A percentile compares a stretch with the other conserved stretches of the same genome.
Conservation (phyloP, 2,797 vertebrate genomes). For the Chelon labrosus region DNA sequence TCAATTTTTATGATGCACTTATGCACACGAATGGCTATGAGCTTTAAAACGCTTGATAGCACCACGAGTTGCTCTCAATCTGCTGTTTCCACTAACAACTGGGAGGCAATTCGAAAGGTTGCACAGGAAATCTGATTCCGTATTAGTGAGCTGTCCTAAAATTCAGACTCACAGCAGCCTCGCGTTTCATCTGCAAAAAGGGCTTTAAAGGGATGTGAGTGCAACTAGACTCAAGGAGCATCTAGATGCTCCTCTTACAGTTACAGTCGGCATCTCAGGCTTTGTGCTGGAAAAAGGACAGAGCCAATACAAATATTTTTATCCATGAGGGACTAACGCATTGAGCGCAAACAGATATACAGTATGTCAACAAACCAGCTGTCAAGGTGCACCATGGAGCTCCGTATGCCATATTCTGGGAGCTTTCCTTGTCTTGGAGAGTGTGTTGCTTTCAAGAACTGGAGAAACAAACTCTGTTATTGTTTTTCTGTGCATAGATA, state of each 20-base stretch:
- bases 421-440: background rate
- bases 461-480: no score
- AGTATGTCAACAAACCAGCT: background rate
- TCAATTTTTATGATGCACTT: no score
- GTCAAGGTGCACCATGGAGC: background rate
- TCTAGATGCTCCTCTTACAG: background rate
- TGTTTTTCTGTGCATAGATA: no score
- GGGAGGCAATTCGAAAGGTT: no score
- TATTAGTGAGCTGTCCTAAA: slow-evolving; percentile 7
- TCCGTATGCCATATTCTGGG: no score
- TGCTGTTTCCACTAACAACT: no score
- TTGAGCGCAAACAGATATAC: background rate
- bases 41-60: background rate
- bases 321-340: background rate
- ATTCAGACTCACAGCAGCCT: slow-evolving; percentile 6
- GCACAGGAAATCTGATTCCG: background rate
- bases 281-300: background rate
- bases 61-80: no score
- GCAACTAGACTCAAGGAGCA: background rate
- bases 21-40: background rate
- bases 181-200: background rate
- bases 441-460: no score
- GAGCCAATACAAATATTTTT: background rate
- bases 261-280: background rate
- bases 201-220: slow-evolving; percentile 3